phyloP scores from a whole-genome alignment of 2,797 vertebrate genomes.

The Morelia viridis region DNA sequence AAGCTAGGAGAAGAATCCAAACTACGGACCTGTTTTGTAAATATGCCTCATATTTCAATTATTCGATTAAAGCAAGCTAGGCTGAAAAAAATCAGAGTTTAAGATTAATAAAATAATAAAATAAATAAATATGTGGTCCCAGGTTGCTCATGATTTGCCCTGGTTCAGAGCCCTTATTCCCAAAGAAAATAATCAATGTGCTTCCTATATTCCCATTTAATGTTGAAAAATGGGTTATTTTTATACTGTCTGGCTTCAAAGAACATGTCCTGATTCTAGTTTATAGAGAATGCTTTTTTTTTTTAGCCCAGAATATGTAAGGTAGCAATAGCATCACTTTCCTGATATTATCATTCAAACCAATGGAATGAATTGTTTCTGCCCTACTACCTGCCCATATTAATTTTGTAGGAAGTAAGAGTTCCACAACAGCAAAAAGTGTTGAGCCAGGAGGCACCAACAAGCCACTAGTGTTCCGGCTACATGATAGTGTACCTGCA shows the following conservation, averaged over 20 bases:
- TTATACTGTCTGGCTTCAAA: not conserved
- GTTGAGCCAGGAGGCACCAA: not conserved
- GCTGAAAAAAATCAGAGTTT: not conserved
- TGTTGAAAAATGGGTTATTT: not conserved
- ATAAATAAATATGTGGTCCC: not conserved
- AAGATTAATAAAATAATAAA: not conserved
- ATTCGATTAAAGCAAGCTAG: not conserved
- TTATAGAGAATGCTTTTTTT: not conserved
- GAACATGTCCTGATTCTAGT: not conserved
- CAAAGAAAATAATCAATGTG: not conserved
- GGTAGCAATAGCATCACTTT: not conserved
- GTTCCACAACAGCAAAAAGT: slow-evolving; percentile 52
- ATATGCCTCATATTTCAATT: not conserved
- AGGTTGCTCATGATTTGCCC: not conserved
- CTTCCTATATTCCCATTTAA: not conserved
- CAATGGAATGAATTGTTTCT: not conserved
- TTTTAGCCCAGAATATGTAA: not conserved
- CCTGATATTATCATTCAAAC: not conserved
- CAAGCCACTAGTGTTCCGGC: slow-evolving; percentile 74
- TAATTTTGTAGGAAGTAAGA: slow-evolving; percentile 29
- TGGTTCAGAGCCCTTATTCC: not conserved
- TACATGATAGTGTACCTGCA: slow-evolving; percentile 70
- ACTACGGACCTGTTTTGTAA: not conserved
- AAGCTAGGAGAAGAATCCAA: not conserved
- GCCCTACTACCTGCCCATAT: not conserved